phyloP scores from a whole-genome alignment of 2,113 vertebrate genomes.

The Willisornis vidua region DNA sequence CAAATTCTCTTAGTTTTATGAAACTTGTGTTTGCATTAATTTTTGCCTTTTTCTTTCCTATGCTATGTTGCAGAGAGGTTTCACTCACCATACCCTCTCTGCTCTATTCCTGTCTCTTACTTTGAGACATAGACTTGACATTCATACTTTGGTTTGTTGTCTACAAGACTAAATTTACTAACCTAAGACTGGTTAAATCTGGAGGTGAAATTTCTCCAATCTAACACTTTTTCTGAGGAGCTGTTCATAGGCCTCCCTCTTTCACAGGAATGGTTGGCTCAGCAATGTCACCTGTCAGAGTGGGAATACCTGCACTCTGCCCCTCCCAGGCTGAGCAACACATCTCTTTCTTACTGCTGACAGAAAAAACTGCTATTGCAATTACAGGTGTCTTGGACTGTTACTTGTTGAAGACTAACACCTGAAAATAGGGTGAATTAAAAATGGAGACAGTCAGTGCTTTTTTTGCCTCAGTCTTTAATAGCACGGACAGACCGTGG shows the following conservation, averaged over 20 bases:
- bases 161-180: not conserved
- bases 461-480: not conserved
- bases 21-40: not conserved
- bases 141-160: not conserved
- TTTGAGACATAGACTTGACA: not conserved
- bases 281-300: not conserved
- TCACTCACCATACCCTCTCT: not conserved
- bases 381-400: not conserved
- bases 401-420: not conserved
- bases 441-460: not conserved
- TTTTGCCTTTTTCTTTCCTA: not conserved
- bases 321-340: not conserved
- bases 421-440: not conserved
- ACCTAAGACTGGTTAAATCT: not conserved
- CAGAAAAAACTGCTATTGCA: rapidly evolving
- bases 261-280: not conserved
- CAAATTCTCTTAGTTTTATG: not conserved
- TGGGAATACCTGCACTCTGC: not conserved
- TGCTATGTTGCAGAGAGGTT: not conserved
- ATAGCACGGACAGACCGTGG: not conserved
- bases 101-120: not conserved
- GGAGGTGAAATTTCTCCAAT: not conserved
- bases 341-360: not conserved
- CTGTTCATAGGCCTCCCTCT: not conserved
- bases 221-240: not conserved